phyloP scores from a whole-genome alignment of 1,140 invertebrate species.

The Myzus persicae region DNA sequence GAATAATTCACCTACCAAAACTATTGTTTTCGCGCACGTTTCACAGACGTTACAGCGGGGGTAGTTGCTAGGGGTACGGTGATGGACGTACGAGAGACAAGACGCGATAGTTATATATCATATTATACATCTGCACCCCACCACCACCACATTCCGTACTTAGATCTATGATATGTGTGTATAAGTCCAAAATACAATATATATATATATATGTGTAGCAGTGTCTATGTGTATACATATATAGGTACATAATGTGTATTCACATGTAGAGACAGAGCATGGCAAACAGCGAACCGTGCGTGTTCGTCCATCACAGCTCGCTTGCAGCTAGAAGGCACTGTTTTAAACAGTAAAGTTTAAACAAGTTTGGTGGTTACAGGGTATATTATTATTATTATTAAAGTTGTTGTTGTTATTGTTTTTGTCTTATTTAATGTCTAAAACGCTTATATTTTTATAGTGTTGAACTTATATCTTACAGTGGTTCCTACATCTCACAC shows the following conservation, averaged over 20 bases:
- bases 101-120: background rate
- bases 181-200: background rate
- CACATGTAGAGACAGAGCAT: background rate
- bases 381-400: conserved; percentile 1
- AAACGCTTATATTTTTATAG: background rate
- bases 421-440: conserved; percentile 8
- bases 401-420: background rate
- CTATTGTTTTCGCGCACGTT: conserved; percentile 43
- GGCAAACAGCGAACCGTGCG: background rate
- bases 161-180: background rate
- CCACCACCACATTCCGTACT: background rate
- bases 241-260: background rate
- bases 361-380: background rate
- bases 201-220: background rate
- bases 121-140: background rate
- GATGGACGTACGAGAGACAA: conserved; percentile 16
- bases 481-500: background rate
- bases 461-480: background rate
- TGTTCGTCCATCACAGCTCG: background rate
- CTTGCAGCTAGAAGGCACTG: background rate
- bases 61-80: background rate
- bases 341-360: background rate
- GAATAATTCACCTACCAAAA: conserved; percentile 50
- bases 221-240: too few relatives aligned
- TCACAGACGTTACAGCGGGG: background rate